phyloP scores from a whole-genome alignment of 2,113 vertebrate species.

The Centropus bengalensis region DNA sequence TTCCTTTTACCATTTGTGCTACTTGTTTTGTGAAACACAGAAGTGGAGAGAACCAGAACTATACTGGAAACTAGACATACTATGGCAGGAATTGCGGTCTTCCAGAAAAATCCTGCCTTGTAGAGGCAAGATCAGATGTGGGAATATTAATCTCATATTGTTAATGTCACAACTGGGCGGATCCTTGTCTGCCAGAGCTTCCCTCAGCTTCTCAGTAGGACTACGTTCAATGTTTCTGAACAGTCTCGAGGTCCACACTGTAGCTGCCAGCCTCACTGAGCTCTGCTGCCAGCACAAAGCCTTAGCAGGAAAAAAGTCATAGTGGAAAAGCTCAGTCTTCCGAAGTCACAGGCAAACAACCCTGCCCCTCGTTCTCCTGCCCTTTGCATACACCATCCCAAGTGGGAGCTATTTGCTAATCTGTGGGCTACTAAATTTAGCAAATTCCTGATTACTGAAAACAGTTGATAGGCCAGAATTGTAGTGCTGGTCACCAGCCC shows the following conservation, averaged over 20 bases:
- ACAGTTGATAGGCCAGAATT: rapidly evolving
- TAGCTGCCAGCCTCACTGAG: not conserved
- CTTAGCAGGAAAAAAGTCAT: not conserved
- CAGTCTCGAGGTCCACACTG: rapidly evolving
- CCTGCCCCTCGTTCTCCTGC: not conserved
- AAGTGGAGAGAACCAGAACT: not conserved
- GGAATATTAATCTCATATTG: not conserved
- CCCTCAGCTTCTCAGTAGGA: not conserved
- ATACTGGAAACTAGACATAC: not conserved
- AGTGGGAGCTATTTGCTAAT: not conserved
- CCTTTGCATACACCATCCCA: not conserved
- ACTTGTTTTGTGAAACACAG: not conserved
- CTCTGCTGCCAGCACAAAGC: not conserved
- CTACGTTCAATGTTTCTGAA: not conserved
- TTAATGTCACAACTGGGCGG: not conserved
- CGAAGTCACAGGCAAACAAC: not conserved
- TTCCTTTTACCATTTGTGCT: not conserved
- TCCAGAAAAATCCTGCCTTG: not conserved
- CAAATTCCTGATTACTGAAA: not conserved
- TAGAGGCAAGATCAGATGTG: not conserved
- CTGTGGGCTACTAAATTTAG: not conserved
- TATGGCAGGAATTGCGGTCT: not conserved
- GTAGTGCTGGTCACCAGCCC: not conserved
- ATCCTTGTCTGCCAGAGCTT: not conserved
- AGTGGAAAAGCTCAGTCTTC: not conserved